Evolutionary conservation across 2,113 vertebrate genomes (phyloP).

Genomic region (Lethenteron reissneri): DNA sequence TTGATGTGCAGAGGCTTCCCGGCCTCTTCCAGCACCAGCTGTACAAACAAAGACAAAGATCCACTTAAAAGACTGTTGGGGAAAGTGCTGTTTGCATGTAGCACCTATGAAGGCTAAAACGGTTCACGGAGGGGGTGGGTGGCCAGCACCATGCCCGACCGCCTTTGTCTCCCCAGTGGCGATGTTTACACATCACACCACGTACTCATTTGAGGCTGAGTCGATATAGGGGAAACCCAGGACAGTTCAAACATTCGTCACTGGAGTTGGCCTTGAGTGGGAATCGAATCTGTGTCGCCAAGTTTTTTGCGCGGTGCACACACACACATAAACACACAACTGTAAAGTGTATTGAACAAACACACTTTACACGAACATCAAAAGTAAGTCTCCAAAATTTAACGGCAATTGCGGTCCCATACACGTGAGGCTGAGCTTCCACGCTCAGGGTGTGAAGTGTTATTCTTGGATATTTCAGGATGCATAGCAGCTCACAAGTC

Average conservation of each 20-base stretch:
- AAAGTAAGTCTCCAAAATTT: no score
- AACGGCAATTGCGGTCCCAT: no score
- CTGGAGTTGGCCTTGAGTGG: background rate
- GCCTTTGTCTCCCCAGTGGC: background rate
- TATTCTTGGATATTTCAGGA: no score
- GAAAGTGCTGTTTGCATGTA: background rate
- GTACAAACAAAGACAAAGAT: background rate
- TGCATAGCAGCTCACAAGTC: no score
- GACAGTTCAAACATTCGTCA: background rate
- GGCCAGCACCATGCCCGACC: background rate
- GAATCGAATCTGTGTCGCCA: background rate
- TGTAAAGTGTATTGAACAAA: background rate
- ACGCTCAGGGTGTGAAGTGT: no score
- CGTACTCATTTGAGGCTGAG: no score
- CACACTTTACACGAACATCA: background rate
- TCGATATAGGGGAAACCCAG: background rate
- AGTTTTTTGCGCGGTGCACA: no score
- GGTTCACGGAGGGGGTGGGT: background rate
- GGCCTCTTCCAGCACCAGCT: constrained; percentile 40
- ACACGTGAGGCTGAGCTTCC: no score
- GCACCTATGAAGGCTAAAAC: background rate
- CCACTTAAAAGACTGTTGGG: background rate
- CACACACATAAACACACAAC: background rate
- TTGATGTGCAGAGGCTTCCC: constrained; percentile 44
- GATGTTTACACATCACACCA: no score